Evolutionary conservation across 2,797 vertebrate species (phyloP).

Genomic region (Adelosebastes latens): DNA sequence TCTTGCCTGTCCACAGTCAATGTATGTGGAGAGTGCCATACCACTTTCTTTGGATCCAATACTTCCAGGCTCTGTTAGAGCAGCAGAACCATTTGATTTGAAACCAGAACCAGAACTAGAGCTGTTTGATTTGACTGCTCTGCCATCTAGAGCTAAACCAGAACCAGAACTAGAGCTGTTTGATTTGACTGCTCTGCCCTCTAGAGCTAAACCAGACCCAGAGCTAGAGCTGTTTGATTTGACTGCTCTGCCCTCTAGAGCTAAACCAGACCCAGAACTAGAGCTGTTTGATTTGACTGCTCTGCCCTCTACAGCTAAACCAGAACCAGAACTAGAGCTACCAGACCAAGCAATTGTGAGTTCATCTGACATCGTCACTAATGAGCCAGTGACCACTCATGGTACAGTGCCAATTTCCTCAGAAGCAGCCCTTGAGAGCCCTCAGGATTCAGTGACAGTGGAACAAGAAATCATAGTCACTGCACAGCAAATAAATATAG

Average conservation of each 20-base stretch:
- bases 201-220: too few relatives aligned
- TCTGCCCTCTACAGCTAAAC: slow-evolving; percentile 15
- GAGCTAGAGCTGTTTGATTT: too few relatives aligned
- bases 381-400: slow-evolving; percentile 23
- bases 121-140: not conserved
- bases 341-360: slow-evolving; percentile 33
- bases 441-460: slow-evolving; percentile 39
- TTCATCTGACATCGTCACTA: slow-evolving; percentile 25
- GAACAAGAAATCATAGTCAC: slow-evolving; percentile 38
- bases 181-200: too few relatives aligned
- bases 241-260: slow-evolving; percentile 21
- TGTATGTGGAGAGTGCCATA: slow-evolving; percentile 82
- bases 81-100: slow-evolving; percentile 36
- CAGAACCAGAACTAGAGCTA: slow-evolving; percentile 15
- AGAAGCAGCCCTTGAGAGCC: slow-evolving; percentile 26
- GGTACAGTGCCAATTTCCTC: not conserved
- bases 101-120: too few relatives aligned
- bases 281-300: slow-evolving; percentile 45
- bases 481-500: slow-evolving; percentile 32
- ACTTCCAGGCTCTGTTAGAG: slow-evolving; percentile 66
- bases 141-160: too few relatives aligned
- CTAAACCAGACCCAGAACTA: not conserved
- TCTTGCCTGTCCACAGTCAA: slow-evolving; percentile 75
- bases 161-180: too few relatives aligned
- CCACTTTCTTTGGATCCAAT: slow-evolving; percentile 79